Base-by-base conservation (phyloP, 2,797 vertebrate genomes). In the Ptychadena robeensis region DNA sequence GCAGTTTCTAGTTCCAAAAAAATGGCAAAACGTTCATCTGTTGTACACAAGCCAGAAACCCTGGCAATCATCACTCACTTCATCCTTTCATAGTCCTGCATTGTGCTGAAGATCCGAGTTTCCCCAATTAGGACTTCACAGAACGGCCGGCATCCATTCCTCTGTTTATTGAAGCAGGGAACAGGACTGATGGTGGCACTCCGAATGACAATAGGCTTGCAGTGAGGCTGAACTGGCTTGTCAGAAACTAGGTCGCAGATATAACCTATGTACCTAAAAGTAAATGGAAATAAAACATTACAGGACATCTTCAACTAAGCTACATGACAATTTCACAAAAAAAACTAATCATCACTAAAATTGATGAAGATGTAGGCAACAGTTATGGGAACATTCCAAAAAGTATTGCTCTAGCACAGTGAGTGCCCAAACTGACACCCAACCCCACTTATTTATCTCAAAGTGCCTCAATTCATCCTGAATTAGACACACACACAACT, bases 81-180 rank as follows among this genome's bases (percentile, higher is more conserved):
- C 98, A 99, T 99, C 88, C 94, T 94, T 90, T 99, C 98, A 0
- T 99, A 99, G 63, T 99, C 98, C 88, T 96, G 95, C 31, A 96
- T 94, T 0, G 98, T 99, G 81, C 94, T 96, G 83, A 99, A 98
- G 89, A 99, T 98, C 89, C 97, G 94, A 8, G 97, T 99, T 91
- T 99, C 98, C 48, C 98, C 97, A 0, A 98, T 95, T 73, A 99
- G 95, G 59, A 99, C 93, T 73, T 99, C 98, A 11, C 97, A 99
- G 91, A 99, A 99, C 35, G 98, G 98, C 63, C 98, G 95, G 87
- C 98, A 99, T 88, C 98, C 98, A 0, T 94, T 98, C 53, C 98
- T 96, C 82, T 99, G 98, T 88, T 99, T 99, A 93, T 99, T 99
- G 92, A 99, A 99, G 90, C 96, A 97, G 40, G 98, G 98, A 6